Conservation (phyloP, 2,888 invertebrate genomes). For the Plebejus argus region DNA sequence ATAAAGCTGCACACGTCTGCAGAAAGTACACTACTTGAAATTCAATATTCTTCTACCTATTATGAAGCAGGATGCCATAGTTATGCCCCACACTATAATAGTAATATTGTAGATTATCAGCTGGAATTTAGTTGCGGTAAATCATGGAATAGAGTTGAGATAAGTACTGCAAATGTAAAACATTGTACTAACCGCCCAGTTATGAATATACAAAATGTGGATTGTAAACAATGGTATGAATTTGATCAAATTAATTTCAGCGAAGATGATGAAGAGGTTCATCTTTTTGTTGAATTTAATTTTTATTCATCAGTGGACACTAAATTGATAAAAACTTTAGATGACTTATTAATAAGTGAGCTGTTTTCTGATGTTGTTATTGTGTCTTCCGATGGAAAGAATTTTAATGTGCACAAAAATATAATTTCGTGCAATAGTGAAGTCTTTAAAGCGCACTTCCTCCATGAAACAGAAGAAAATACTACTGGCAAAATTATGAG, state of each 20-base stretch:
- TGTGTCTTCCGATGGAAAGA: background rate
- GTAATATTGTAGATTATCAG: too few relatives aligned
- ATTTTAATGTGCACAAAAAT: conserved; percentile 4
- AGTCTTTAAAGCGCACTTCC: background rate
- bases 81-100: too few relatives aligned
- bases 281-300: background rate
- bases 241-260: background rate
- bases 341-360: background rate
- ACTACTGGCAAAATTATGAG: background rate
- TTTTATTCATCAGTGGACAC: background rate
- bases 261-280: background rate
- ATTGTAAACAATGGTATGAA: background rate
- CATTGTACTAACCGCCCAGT: background rate
- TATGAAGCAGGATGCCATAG: too few relatives aligned
- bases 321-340: background rate
- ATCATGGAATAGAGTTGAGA: background rate
- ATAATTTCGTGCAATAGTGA: background rate
- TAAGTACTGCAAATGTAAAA: background rate
- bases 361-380: background rate
- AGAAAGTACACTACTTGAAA: background rate
- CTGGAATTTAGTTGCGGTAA: background rate
- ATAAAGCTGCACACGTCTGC: too few relatives aligned
- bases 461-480: background rate
- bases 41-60: background rate
- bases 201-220: background rate